These are phyloP conservation scores for Typhlomys cinereus DNA, from an alignment of 2,113 vertebrate genomes.

Conservation along the genomic window DNA sequence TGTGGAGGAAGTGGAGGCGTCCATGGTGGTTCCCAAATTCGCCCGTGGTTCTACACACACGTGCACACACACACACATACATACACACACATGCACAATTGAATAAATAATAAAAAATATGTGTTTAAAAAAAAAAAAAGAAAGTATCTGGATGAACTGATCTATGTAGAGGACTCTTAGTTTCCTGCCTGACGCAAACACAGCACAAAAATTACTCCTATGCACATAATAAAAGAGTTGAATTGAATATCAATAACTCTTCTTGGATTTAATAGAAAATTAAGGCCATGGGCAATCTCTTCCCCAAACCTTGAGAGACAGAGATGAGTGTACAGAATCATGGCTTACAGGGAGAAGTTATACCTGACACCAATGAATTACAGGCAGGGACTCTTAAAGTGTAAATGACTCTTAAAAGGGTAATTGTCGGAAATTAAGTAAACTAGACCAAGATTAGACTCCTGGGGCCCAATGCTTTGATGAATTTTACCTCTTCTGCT, in stretches of 20 bases:
- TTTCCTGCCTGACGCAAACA: neutral
- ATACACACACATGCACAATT: too few relatives aligned
- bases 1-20: too few relatives aligned
- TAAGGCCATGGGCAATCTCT: neutral
- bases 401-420: neutral
- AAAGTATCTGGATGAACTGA: too few relatives aligned
- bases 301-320: neutral
- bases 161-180: neutral
- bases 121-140: too few relatives aligned
- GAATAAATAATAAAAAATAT: too few relatives aligned
- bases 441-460: neutral
- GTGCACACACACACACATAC: too few relatives aligned
- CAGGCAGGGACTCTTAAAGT: neutral
- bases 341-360: neutral
- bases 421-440: neutral
- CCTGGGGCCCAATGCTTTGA: neutral
- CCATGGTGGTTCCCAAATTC: too few relatives aligned
- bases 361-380: neutral
- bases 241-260: neutral
- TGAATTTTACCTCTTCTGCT: neutral
- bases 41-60: too few relatives aligned
- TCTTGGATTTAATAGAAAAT: neutral
- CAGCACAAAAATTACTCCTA: neutral
- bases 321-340: neutral
- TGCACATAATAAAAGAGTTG: neutral